Base-by-base conservation (phyloP, 2,113 vertebrate species). In the Oryzias javanicus region DNA sequence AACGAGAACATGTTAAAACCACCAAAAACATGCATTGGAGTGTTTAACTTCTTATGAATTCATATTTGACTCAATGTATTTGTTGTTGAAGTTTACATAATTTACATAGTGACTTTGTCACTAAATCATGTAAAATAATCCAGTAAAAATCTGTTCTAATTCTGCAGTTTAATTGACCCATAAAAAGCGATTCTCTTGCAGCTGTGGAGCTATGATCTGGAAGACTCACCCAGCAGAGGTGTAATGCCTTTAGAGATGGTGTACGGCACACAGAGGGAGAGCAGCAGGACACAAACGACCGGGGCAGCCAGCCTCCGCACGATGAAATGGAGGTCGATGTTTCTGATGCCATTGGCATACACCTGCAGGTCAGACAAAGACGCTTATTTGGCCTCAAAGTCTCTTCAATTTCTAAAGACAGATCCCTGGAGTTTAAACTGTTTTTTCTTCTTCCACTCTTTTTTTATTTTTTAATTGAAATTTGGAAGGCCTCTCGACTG, bases 311-410 rank as follows among this genome's bases (percentile, higher is more conserved):
- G 88, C 56, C 94, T 94, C 4, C 89, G 91, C 71, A 98, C 90
- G 72, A 99, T 99, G 83, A 96, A 98, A 71, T 95, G 92, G 35
- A 99, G 93, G 76, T 99, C 96, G 42, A 98, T 98, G 87, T 99
- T 98, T 42, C 97, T 91, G 78, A 99, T 96, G 2, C 97, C 96
- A 29, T 99, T 98, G 56, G 97, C 97, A 27, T 99, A 99, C 18
- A 98, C 95, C 94, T 92, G 46, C 22, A 60, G 74, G 56, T 56
- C 6, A 65, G 13, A 16, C 2, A 16, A 22, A 3, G 14, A 49
- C 24, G 8, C 16, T 42, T 49, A 40, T 29, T 20, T 54, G 14
- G 10, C 7, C 25, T 20, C 57, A 49, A 20, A 4, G 1, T 4
- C n/a, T 10, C 8, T 22, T 27, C 44, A 46, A 5, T 8, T 47